Base-by-base conservation (phyloP, 2,797 vertebrate species). In the Hoplostethus atlanticus region DNA sequence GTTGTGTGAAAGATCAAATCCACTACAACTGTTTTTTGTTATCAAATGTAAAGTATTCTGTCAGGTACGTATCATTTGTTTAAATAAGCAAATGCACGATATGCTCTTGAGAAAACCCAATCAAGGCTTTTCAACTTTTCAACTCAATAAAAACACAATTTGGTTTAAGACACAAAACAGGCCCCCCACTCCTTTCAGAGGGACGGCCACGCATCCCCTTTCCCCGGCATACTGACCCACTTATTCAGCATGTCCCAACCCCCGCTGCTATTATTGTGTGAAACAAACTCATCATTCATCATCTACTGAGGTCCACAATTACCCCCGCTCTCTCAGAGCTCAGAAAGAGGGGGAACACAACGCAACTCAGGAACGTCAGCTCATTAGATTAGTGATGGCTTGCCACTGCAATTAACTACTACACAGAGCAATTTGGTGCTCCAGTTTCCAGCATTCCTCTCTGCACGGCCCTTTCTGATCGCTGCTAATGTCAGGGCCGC, bases 221-320 rank as follows among this genome's bases (percentile, higher is more conserved):
- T 88, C 87, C 89, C 48, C 87, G 90, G 87, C 91, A 93, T 73
- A 90, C 92, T 94, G 93, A 94, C 94, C 94, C 91, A 94, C 92
- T 95, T 94, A 89, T 79, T 91, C 79, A 89, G 78, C 80, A 73
- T 69, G 83, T 88, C 87, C 94, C 94, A 93, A 94, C 87, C 89
- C 90, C 91, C 90, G 86, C 88, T 86, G 84, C 91, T 91, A 92
- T 94, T 95, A 94, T 95, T 94, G 92, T 90, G 89, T 83, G 92
- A 94, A 95, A 96, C 95, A 96, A 94, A 93, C 91, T 92, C 92
- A 93, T 95, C 95, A 95, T 96, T 96, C 95, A 95, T 96, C 91
- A 91, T 93, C 89, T 83, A 91, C 89, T 87, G 93, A 95, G 93
- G 92, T 90, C 80, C n/a, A 79, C 88, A 94, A 94, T 96, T 92